These are phyloP conservation scores for Palythoa grandis DNA, from an alignment of 92 coral and sea anemone species.

Conservation along the genomic window DNA sequence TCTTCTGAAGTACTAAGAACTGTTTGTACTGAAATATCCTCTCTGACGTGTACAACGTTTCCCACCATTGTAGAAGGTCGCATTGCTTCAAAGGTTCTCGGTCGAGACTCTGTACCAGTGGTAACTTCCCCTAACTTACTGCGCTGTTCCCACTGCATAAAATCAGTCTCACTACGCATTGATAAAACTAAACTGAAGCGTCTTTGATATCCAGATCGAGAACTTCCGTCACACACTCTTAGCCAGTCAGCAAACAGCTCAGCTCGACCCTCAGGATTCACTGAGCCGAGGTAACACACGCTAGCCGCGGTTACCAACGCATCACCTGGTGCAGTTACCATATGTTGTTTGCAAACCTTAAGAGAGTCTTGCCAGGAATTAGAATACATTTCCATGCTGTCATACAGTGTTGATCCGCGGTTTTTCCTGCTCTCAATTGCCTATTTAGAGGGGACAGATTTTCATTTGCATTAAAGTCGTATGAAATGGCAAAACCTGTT, in stretches of 20 bases:
- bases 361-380: slow-evolving; percentile 76
- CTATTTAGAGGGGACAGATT: slow-evolving; percentile 13
- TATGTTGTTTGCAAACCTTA: slow-evolving; percentile 65
- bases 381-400: slow-evolving; percentile 70
- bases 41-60: slow-evolving; percentile 69
- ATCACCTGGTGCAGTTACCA: slow-evolving; percentile 90
- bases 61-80: slow-evolving; percentile 45
- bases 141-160: neutral
- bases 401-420: slow-evolving; percentile 67
- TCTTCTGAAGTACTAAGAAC: slow-evolving; percentile 77
- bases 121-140: neutral
- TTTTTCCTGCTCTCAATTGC: slow-evolving; percentile 71
- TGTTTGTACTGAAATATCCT: slow-evolving; percentile 67
- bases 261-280: slow-evolving; percentile 72
- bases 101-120: slow-evolving; percentile 38
- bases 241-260: slow-evolving; percentile 92
- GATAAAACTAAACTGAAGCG: slow-evolving; percentile 60
- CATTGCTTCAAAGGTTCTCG: slow-evolving; percentile 47
- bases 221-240: slow-evolving; percentile 79
- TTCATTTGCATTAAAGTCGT: neutral
- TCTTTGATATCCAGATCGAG: slow-evolving; percentile 45
- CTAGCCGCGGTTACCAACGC: slow-evolving; percentile 90
- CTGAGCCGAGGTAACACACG: slow-evolving; percentile 94
- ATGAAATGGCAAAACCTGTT: neutral
- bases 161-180: slow-evolving; percentile 55